phyloP scores from a whole-genome alignment of 53 echinoderm and acorn worm species.

The Mesocentrotus franciscanus region DNA sequence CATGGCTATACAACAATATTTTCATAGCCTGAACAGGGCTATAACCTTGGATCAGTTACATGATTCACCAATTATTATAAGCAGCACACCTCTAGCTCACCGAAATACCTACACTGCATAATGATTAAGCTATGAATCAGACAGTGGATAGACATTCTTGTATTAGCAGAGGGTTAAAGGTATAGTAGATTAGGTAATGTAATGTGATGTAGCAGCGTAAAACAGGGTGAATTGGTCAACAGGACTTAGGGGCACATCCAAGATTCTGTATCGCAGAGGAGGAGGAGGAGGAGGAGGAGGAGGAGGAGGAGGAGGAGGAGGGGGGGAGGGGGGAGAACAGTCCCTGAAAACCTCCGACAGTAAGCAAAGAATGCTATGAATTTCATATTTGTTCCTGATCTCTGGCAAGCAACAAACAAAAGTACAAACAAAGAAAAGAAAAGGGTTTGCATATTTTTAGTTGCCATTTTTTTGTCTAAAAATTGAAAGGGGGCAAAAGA shows the following conservation, averaged over 20 bases:
- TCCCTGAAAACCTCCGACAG: too few species aligned
- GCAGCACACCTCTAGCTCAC: neutral
- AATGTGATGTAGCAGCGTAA: neutral
- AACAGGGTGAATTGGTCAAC: neutral
- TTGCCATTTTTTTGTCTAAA: neutral
- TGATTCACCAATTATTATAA: constrained; percentile 20
- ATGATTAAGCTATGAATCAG: neutral
- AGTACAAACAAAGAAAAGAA: too few species aligned
- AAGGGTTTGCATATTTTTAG: too few species aligned
- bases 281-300: too few species aligned
- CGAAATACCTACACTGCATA: neutral
- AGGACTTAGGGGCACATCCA: neutral
- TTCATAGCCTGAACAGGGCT: too few species aligned
- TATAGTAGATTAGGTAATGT: neutral
- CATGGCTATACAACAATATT: too few species aligned
- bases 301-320: too few species aligned
- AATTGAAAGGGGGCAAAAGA: neutral
- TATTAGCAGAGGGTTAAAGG: neutral
- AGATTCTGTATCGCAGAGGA: neutral
- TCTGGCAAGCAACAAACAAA: too few species aligned
- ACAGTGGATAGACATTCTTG: neutral
- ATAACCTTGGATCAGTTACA: neutral
- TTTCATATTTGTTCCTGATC: too few species aligned
- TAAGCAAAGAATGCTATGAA: too few species aligned
- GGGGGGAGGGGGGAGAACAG: neutral